These are phyloP conservation scores for Cybosia mesomella DNA, from an alignment of 2,888 invertebrate species.

Conservation along the genomic window DNA sequence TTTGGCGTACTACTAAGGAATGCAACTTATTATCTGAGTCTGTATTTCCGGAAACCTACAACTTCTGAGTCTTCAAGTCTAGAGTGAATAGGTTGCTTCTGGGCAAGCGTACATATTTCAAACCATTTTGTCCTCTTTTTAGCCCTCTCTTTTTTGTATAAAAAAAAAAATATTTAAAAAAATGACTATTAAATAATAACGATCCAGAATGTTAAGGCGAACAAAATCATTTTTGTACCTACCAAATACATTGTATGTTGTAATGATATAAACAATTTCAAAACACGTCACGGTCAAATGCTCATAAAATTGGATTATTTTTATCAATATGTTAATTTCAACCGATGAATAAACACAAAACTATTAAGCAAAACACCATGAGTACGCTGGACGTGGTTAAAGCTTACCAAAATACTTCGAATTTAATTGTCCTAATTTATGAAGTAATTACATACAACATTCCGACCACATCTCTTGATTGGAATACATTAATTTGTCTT, in stretches of 20 bases:
- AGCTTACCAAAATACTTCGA: neutral
- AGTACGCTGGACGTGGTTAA: neutral
- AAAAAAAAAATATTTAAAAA: too few relatives aligned
- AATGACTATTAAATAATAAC: too few relatives aligned
- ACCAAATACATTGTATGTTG: neutral
- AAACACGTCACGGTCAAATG: slow-evolving; percentile 14
- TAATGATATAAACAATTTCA: neutral
- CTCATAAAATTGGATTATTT: neutral
- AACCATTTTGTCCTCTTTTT: too few relatives aligned
- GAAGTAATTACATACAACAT: neutral
- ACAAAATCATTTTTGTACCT: too few relatives aligned
- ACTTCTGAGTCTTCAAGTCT: too few relatives aligned
- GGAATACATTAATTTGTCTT: neutral
- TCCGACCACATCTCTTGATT: neutral
- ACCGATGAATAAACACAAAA: neutral
- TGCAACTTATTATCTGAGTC: too few relatives aligned
- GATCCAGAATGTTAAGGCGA: too few relatives aligned
- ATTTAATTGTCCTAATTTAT: slow-evolving; percentile 5
- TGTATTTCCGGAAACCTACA: too few relatives aligned
- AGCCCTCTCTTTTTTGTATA: too few relatives aligned
- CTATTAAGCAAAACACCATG: slow-evolving; percentile 3
- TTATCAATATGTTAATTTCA: neutral
- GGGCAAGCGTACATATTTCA: too few relatives aligned
- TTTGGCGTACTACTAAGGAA: too few relatives aligned
- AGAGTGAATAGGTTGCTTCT: too few relatives aligned